These are phyloP conservation scores for Pentalonia nigronervosa DNA, from an alignment of 1,140 invertebrate genomes.

Conservation along the genomic window DNA sequence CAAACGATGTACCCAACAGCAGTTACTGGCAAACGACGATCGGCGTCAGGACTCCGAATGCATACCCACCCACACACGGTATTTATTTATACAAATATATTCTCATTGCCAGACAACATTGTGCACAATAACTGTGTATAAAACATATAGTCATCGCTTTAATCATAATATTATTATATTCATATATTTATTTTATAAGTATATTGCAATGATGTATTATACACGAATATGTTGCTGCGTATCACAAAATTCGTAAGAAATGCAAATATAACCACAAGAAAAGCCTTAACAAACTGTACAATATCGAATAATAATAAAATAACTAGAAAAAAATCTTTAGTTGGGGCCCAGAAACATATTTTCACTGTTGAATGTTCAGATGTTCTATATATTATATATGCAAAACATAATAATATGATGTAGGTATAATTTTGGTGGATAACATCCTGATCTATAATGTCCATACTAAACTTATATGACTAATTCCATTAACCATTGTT, in stretches of 20 bases:
- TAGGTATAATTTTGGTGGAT: neutral
- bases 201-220: neutral
- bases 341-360: neutral
- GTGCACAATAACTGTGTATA: neutral
- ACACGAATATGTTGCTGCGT: neutral
- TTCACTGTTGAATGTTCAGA: neutral
- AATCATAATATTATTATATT: neutral
- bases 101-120: neutral
- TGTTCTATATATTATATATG: neutral
- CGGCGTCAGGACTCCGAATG: neutral
- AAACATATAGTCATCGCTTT: neutral
- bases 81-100: constrained; percentile 30
- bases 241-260: neutral
- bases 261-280: neutral
- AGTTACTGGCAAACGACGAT: neutral
- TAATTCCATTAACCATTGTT: constrained; percentile 2
- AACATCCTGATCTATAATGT: neutral
- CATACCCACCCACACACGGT: neutral
- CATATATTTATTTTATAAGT: neutral
- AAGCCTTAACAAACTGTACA: neutral
- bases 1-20: neutral
- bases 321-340: neutral
- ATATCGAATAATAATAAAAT: neutral
- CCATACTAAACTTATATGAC: neutral
- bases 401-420: neutral